phyloP scores from a whole-genome alignment of 2,113 vertebrate genomes.

The Saccopteryx bilineata region DNA sequence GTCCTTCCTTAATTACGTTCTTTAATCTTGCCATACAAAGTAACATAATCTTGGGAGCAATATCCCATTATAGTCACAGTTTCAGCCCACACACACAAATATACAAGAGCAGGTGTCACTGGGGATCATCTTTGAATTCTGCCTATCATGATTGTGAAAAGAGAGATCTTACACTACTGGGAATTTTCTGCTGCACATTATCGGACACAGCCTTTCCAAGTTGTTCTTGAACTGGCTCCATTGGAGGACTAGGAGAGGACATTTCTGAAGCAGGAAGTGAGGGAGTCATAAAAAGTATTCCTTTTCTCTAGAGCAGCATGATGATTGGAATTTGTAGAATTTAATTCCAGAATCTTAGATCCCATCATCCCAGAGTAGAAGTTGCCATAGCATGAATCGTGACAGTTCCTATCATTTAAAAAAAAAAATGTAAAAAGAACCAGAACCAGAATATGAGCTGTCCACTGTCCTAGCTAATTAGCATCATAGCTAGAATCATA shows the following conservation, averaged over 20 bases:
- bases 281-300: background rate
- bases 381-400: background rate
- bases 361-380: background rate
- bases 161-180: background rate
- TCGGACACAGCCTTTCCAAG: background rate
- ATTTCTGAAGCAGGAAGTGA: background rate
- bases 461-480: background rate
- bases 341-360: background rate
- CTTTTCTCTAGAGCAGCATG: background rate
- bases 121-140: background rate
- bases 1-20: background rate
- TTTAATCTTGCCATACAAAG: background rate
- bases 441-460: background rate
- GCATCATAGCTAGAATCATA: background rate
- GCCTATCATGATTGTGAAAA: background rate
- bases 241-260: background rate
- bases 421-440: background rate
- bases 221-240: background rate
- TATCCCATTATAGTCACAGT: background rate
- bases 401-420: background rate
- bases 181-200: background rate
- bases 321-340: background rate
- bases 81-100: background rate
- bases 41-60: background rate
- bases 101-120: accelerated